A percentile compares a stretch with the other conserved stretches of the same genome.
These are phyloP conservation scores for Artibeus jamaicensis DNA, from an alignment of 2,797 vertebrate species.

Conservation along the genomic window DNA sequence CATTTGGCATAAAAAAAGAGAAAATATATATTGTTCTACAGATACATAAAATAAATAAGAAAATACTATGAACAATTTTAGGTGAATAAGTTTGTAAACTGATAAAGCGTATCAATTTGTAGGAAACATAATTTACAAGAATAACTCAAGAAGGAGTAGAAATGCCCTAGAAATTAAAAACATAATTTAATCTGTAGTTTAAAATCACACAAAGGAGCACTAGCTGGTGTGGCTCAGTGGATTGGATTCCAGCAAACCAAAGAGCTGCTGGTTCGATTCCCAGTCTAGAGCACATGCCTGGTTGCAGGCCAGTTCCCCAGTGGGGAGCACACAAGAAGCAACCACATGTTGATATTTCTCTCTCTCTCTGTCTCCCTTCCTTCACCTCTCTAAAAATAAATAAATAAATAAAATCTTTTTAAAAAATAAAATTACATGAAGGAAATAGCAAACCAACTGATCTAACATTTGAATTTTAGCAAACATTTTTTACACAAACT, in stretches of 20 bases:
- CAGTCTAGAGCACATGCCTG: too few relatives aligned
- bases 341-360: too few relatives aligned
- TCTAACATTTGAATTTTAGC: constrained; percentile 19
- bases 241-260: too few relatives aligned
- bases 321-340: too few relatives aligned
- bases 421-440: not conserved
- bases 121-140: constrained; percentile 15
- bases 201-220: too few relatives aligned
- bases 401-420: too few relatives aligned
- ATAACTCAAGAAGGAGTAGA: not conserved
- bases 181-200: not conserved
- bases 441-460: not conserved
- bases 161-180: constrained; percentile 15
- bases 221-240: too few relatives aligned
- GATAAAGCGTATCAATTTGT: not conserved
- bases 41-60: not conserved
- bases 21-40: not conserved
- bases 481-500: constrained; percentile 39
- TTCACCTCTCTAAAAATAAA: too few relatives aligned
- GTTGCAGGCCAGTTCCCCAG: too few relatives aligned
- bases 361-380: too few relatives aligned
- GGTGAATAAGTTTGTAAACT: not conserved
- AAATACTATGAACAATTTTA: not conserved
- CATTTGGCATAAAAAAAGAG: not conserved
- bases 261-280: too few relatives aligned